A percentile compares a stretch with the other conserved stretches of the same genome.
Evolutionary conservation across 2,113 vertebrate species (phyloP).

Genomic region (Boleophthalmus pectinirostris): DNA sequence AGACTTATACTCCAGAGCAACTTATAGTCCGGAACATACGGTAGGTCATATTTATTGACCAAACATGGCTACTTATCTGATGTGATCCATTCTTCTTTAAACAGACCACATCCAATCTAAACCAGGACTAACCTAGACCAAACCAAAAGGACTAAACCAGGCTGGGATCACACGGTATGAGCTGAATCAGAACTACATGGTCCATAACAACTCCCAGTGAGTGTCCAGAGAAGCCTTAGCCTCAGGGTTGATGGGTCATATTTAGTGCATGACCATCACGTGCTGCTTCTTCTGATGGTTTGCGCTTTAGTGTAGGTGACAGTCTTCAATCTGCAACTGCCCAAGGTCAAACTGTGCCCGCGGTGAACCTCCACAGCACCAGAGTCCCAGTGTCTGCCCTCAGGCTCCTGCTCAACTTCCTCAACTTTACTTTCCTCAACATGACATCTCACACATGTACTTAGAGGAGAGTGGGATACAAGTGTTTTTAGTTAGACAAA

Average conservation of each 20-base stretch:
- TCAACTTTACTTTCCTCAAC: constrained; percentile 33
- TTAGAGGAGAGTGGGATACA: background rate
- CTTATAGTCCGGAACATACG: no score
- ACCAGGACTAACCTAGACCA: background rate
- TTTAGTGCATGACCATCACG: constrained; percentile 45
- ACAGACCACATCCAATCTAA: background rate
- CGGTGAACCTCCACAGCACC: constrained; percentile 35
- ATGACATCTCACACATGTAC: constrained; percentile 3
- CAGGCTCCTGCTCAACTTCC: constrained; percentile 30
- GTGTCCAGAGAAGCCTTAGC: constrained; percentile 31
- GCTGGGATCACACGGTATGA: background rate
- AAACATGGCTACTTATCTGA: no score
- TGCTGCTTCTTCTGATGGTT: constrained; percentile 31
- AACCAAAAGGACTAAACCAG: background rate
- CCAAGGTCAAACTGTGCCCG: constrained; percentile 54
- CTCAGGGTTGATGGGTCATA: constrained; percentile 14
- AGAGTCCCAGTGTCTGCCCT: constrained; percentile 8
- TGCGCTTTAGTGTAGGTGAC: constrained; percentile 10
- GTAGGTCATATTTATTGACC: no score
- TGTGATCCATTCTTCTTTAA: background rate
- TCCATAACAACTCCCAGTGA: constrained; percentile 16
- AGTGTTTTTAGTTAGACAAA: background rate
- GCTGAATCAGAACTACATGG: constrained; percentile 21
- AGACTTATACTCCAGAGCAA: no score
- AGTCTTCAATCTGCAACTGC: constrained; percentile 44